Evolutionary conservation across 2,113 vertebrate genomes (phyloP).

Genomic region (Aldabrachelys gigantea): DNA sequence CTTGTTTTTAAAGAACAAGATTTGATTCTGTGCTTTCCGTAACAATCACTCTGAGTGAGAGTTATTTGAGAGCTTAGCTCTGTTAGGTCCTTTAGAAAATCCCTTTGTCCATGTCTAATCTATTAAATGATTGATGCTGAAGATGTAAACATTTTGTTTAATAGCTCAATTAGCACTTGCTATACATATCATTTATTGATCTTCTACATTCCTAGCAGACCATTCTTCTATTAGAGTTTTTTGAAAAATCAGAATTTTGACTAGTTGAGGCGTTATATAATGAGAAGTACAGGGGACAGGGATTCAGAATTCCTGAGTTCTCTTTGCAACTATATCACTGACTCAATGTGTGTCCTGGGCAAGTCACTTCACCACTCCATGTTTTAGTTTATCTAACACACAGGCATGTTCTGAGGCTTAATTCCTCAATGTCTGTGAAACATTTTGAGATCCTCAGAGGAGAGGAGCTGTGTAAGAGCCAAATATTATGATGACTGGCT

Average conservation of each 20-base stretch:
- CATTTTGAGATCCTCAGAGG: neutral
- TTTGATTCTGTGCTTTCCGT: neutral
- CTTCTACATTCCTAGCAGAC: neutral
- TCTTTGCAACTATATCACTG: neutral
- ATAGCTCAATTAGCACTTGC: neutral
- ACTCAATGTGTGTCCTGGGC: accelerated
- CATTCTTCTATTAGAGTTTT: neutral
- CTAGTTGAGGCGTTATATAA: neutral
- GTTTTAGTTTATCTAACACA: neutral
- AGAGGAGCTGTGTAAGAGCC: neutral
- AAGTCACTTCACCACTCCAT: neutral
- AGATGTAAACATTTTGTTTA: neutral
- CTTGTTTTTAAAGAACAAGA: neutral
- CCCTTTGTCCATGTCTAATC: neutral
- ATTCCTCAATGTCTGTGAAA: neutral
- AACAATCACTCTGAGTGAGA: neutral
- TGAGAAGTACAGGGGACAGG: neutral
- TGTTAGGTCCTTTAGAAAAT: neutral
- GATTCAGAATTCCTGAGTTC: neutral
- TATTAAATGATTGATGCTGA: neutral
- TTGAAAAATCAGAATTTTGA: neutral
- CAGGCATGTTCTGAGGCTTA: neutral
- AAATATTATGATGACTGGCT: neutral
- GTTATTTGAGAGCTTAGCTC: neutral
- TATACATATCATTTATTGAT: accelerated